Conservation (phyloP, 2,888 invertebrate species). For the Himalopsyche kuldschensis region DNA sequence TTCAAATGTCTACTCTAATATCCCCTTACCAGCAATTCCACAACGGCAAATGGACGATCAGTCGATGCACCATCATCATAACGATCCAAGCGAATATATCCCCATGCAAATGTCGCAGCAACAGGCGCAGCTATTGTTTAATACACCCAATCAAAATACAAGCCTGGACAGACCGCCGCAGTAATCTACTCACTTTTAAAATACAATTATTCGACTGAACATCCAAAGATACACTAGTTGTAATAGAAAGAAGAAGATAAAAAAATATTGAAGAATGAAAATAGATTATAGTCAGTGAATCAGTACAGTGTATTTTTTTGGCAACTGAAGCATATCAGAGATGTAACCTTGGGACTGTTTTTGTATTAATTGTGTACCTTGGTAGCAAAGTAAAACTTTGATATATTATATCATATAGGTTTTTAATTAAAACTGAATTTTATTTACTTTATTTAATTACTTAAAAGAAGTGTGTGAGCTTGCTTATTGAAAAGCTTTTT, state of each 20-base stretch:
- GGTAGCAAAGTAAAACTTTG: background rate
- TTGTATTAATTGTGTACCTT: background rate
- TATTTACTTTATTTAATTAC: too few relatives aligned
- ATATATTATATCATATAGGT: too few relatives aligned
- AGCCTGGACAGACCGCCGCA: background rate
- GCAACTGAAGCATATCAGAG: background rate
- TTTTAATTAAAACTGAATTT: too few relatives aligned
- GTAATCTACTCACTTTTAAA: background rate
- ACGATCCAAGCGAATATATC: slow-evolving; percentile 41
- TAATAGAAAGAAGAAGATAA: too few relatives aligned
- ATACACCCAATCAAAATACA: slow-evolving; percentile 35
- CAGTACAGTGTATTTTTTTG: background rate
- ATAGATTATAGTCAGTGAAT: too few relatives aligned
- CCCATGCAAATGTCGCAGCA: slow-evolving; percentile 44
- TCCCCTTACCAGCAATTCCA: slow-evolving; percentile 23
- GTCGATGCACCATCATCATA: slow-evolving; percentile 39
- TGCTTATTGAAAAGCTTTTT: too few relatives aligned
- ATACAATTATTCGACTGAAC: background rate
- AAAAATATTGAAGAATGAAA: too few relatives aligned
- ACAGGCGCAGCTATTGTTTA: slow-evolving; percentile 45
- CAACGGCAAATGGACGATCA: slow-evolving; percentile 37
- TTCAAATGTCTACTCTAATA: slow-evolving; percentile 36
- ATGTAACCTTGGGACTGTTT: background rate
- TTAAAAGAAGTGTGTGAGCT: too few relatives aligned
- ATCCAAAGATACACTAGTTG: background rate